Evolutionary conservation across 2,888 invertebrate genomes (phyloP).

Genomic region (Phalangium opilio): DNA sequence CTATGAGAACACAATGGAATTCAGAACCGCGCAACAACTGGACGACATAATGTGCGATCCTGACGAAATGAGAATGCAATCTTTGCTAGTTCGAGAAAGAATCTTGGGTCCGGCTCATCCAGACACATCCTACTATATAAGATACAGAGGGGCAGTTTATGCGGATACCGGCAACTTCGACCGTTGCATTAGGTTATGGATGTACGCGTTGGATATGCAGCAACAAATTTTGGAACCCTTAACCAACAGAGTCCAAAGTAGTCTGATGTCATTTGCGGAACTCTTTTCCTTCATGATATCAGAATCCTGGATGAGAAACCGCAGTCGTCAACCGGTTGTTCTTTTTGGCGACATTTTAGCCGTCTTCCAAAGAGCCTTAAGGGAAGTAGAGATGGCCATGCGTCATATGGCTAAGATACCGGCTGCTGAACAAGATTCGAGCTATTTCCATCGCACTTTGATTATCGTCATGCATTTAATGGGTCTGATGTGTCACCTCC

Average conservation of each 20-base stretch:
- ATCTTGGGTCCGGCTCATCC: constrained; percentile 85
- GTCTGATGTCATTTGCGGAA: constrained; percentile 84
- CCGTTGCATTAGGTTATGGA: constrained; percentile 80
- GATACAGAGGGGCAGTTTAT: constrained; percentile 82
- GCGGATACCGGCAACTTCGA: constrained; percentile 87
- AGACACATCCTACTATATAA: constrained; percentile 89
- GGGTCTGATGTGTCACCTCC: constrained; percentile 49
- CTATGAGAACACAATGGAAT: constrained; percentile 75
- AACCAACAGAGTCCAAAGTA: constrained; percentile 87
- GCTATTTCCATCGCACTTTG: constrained; percentile 64
- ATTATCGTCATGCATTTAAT: constrained; percentile 72
- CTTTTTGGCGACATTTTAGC: constrained; percentile 64
- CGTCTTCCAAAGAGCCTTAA: constrained; percentile 63
- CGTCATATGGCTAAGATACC: constrained; percentile 27
- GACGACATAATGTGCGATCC: constrained; percentile 80
- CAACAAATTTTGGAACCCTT: constrained; percentile 80
- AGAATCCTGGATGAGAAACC: constrained; percentile 36
- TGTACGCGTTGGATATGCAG: constrained; percentile 92
- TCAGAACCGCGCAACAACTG: constrained; percentile 56
- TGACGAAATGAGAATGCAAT: constrained; percentile 87
- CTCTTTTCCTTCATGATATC: constrained; percentile 72
- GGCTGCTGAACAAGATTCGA: constrained; percentile 52
- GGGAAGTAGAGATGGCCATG: constrained; percentile 30
- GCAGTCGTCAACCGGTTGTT: constrained; percentile 49
- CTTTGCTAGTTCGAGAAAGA: constrained; percentile 71